Evolutionary conservation across 1,140 invertebrate species (phyloP).

Genomic region (Pissodes strobi): DNA sequence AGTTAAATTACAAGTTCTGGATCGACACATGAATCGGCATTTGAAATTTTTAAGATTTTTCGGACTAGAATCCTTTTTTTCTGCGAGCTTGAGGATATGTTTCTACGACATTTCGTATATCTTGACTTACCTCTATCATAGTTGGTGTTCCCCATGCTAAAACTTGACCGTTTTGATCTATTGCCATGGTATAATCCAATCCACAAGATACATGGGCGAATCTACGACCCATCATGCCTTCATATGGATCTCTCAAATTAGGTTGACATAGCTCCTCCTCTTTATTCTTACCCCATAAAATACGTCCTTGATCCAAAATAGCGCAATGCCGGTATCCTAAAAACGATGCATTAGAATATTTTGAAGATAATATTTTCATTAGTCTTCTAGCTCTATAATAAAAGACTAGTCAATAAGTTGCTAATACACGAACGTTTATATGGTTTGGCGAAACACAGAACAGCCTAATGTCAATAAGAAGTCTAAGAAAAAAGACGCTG

Average conservation of each 20-base stretch:
- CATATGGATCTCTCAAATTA: slow-evolving; percentile 44
- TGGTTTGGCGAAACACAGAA: no score
- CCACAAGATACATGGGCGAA: slow-evolving; percentile 64
- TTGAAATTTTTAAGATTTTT: no score
- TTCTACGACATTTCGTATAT: no score
- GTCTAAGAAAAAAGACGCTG: not conserved
- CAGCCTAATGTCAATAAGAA: not conserved
- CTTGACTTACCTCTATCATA: slow-evolving; percentile 63
- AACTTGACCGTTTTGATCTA: slow-evolving; percentile 62
- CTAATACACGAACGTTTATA: no score
- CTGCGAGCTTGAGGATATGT: no score
- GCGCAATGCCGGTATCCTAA: slow-evolving; percentile 44
- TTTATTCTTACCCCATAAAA: slow-evolving; percentile 51
- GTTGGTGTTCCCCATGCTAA: slow-evolving; percentile 70
- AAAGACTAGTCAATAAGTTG: no score
- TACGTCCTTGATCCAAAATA: slow-evolving; percentile 49
- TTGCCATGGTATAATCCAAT: slow-evolving; percentile 71
- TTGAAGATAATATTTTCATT: no score
- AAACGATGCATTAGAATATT: no score
- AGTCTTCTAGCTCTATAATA: no score
- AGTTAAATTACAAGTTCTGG: no score
- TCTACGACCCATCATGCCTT: slow-evolving; percentile 40
- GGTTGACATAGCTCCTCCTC: slow-evolving; percentile 50
- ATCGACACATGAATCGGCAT: no score
- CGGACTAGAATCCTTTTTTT: no score